These are phyloP conservation scores for Actinernus sp. DNA, from an alignment of 92 coral and sea anemone species.

Conservation along the genomic window DNA sequence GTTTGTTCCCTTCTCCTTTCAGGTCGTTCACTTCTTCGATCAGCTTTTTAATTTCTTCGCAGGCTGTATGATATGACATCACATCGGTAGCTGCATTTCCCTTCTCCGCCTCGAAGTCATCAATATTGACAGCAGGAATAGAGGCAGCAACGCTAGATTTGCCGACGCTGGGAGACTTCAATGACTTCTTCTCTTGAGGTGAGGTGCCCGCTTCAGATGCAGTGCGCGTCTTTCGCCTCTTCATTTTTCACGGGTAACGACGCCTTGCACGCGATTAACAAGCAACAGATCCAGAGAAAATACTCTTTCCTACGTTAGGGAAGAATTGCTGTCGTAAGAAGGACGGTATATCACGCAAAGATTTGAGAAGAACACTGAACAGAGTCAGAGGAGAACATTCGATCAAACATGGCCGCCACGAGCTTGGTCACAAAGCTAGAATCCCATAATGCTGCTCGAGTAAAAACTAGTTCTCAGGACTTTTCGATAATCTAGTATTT, in stretches of 20 bases:
- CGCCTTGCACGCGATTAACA: not conserved
- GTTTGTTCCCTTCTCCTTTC: conserved; percentile 63
- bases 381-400: too few species aligned
- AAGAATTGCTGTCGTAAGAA: too few species aligned
- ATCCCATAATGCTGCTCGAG: conserved; percentile 4
- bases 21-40: conserved; percentile 82
- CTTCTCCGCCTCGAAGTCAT: conserved; percentile 77
- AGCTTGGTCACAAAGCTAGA: not conserved
- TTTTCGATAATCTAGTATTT: not conserved
- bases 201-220: conserved; percentile 80
- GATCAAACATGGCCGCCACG: conserved; percentile 23
- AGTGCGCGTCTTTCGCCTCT: conserved; percentile 83
- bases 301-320: not conserved
- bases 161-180: conserved; percentile 49
- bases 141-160: conserved; percentile 43
- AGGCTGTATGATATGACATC: conserved; percentile 75
- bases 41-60: conserved; percentile 83
- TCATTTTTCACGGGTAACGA: too few species aligned
- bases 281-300: not conserved
- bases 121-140: conserved; percentile 45
- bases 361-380: too few species aligned
- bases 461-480: not conserved
- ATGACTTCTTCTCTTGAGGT: conserved; percentile 77
- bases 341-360: too few species aligned
- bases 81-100: conserved; percentile 78